Base-by-base conservation (phyloP, 2,888 invertebrate species). In the Rotaria magnacalcarata region DNA sequence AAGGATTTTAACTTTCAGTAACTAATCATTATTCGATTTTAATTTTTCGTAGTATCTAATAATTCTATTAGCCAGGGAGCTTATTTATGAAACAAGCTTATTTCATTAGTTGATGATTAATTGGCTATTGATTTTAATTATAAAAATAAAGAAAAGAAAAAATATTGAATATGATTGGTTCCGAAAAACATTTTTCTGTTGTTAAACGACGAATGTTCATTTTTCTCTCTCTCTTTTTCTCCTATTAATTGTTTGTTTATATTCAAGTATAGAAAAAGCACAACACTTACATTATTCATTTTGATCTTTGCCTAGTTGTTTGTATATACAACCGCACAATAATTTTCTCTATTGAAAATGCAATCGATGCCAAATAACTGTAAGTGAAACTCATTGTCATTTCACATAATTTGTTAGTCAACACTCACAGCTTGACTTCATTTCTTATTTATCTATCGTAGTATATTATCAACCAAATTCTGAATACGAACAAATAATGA, bases 231-330 rank as follows among this genome's bases (percentile, higher is more conserved):
- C 24, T 24, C 56, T 34, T 56, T 56, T 67, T 67, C 67, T 67
- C 67, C 19, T 34, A 7, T 67, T 67, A 67, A 67, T 67, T 67
- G 34, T 67, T 67, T 67, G 67, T 67, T 67, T 67, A 67, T 67
- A 67, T 67, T 67, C 16, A 41, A 67, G 34, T 67, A 67, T 27
- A 27, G 14, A 16, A 67, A 27, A 41, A 67, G 67, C 34, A 67
- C 16, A 67, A 67, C 67, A 34, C 34, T 16, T 19, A 41, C 34
- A 67, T 67, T 67, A 67, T 14, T 67, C 67, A 67, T 34, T 67
- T 34, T 67, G 67, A 67, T 67, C 67, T 67, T 60, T 67, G 11
- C 34, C 19, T 34, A 67, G 67, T 60, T 60, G 58, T 67, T 67
- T 67, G 67, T 67, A 5, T 67, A 16, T 52, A 52, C 67, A 27